A percentile compares a stretch with the other conserved stretches of the same genome.
Evolutionary conservation across 2,113 vertebrate species (phyloP).

Genomic region (Lota lota): DNA sequence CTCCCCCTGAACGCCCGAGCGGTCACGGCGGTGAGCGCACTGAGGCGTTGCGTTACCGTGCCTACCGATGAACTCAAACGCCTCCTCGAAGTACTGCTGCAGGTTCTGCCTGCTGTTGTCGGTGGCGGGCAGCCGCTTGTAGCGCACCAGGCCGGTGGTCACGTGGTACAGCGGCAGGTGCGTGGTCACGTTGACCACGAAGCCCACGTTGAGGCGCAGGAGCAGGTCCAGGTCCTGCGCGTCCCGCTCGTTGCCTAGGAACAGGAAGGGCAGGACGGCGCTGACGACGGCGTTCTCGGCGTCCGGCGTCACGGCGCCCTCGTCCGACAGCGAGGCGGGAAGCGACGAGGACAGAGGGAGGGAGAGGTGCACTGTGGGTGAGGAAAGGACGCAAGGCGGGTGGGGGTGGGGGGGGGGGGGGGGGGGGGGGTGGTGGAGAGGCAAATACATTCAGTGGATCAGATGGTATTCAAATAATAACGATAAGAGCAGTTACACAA

Average conservation of each 20-base stretch:
- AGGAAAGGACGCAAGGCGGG: too few relatives aligned
- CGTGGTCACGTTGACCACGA: constrained; percentile 82
- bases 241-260: constrained; percentile 80
- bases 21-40: neutral
- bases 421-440: too few relatives aligned
- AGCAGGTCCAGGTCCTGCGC: constrained; percentile 80
- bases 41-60: too few relatives aligned
- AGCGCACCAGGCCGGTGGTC: constrained; percentile 72
- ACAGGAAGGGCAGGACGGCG: constrained; percentile 82
- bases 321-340: constrained; percentile 72
- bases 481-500: too few relatives aligned
- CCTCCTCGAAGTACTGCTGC: constrained; percentile 84
- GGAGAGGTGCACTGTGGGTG: constrained; percentile 63
- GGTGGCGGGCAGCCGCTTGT: constrained; percentile 82
- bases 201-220: constrained; percentile 77
- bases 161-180: constrained; percentile 84
- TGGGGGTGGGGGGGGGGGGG: too few relatives aligned
- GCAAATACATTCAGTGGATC: too few relatives aligned
- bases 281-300: constrained; percentile 81
- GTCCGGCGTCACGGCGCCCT: constrained; percentile 76
- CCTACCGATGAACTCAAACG: constrained; percentile 84
- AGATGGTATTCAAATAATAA: too few relatives aligned
- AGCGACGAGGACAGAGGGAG: constrained; percentile 74
- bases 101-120: constrained; percentile 87
- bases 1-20: too few relatives aligned